phyloP scores from a whole-genome alignment of 2,113 vertebrate species.

The Thamnaconus septentrionalis region DNA sequence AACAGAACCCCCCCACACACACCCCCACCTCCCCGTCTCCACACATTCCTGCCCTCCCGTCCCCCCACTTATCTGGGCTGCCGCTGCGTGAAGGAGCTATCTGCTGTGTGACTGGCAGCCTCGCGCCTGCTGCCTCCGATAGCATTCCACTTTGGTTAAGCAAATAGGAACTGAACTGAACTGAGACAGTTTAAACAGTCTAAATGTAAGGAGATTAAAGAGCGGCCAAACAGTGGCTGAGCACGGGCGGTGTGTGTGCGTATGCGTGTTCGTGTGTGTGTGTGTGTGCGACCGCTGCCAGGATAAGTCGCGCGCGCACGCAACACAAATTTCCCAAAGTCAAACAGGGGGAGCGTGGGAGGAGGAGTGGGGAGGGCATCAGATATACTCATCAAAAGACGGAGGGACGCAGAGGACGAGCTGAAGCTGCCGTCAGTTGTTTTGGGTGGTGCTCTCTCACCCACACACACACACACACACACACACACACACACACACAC shows the following conservation, averaged over 20 bases:
- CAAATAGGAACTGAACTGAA: conserved; percentile 75
- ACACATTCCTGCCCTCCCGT: too few relatives aligned
- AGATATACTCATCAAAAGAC: conserved; percentile 28
- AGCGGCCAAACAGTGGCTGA: conserved; percentile 63
- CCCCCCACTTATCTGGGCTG: conserved; percentile 59
- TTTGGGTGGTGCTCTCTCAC: conserved; percentile 57
- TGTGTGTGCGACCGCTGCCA: conserved; percentile 17
- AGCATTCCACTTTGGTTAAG: conserved; percentile 63
- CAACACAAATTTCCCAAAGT: conserved; percentile 31
- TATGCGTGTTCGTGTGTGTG: background rate
- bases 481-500: conserved; percentile 9
- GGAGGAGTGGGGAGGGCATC: conserved; percentile 21
- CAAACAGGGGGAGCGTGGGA: conserved; percentile 30
- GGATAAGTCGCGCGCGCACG: conserved; percentile 23
- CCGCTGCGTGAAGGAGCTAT: conserved; percentile 68
- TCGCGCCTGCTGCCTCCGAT: conserved; percentile 63
- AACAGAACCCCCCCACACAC: conserved; percentile 35
- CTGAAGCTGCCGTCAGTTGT: conserved; percentile 46
- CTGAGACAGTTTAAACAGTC: conserved; percentile 76
- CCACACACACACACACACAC: conserved; percentile 56
- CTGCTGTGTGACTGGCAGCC: conserved; percentile 62
- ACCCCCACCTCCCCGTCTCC: too few relatives aligned
- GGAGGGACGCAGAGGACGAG: conserved; percentile 31
- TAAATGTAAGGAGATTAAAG: conserved; percentile 73
- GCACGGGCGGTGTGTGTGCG: conserved; percentile 29